These are phyloP conservation scores for Rallus limicola DNA, from an alignment of 2,113 vertebrate genomes.

Conservation along the genomic window DNA sequence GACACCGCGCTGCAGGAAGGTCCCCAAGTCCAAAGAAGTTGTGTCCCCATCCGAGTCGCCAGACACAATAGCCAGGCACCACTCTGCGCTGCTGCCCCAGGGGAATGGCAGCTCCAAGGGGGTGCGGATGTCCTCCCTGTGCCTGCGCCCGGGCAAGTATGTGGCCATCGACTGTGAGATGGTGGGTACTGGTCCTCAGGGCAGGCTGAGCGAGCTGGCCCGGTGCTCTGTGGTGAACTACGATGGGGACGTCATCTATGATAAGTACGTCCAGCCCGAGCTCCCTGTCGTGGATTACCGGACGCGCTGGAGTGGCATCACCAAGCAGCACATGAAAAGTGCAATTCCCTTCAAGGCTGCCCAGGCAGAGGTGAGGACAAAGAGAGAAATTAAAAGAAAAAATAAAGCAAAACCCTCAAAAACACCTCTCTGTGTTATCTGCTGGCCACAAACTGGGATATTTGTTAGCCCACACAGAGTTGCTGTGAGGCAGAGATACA, in stretches of 20 bases:
- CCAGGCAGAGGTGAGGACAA: slow-evolving; percentile 76
- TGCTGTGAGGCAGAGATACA: not conserved
- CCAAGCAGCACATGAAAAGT: slow-evolving; percentile 76
- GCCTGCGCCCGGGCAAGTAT: slow-evolving; percentile 48
- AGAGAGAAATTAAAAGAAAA: not conserved
- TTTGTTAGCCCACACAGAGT: not conserved
- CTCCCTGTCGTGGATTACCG: slow-evolving; percentile 87
- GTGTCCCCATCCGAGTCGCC: not conserved
- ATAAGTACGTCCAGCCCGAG: slow-evolving; percentile 86
- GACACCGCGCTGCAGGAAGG: rapidly evolving
- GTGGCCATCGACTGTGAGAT: slow-evolving; percentile 97
- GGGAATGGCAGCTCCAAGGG: slow-evolving; percentile 53
- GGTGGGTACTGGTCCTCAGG: slow-evolving; percentile 91
- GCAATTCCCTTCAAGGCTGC: slow-evolving; percentile 85
- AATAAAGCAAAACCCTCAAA: not conserved
- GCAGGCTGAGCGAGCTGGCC: slow-evolving; percentile 84
- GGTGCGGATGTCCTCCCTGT: not conserved
- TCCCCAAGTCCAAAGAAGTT: not conserved
- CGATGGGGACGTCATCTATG: slow-evolving; percentile 85
- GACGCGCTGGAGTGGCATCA: slow-evolving; percentile 94
- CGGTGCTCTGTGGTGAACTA: slow-evolving; percentile 92
- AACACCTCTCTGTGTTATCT: not conserved
- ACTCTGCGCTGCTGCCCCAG: not conserved
- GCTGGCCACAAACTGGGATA: not conserved
- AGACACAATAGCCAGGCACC: not conserved